These are phyloP conservation scores for Danionella dracula DNA, from an alignment of 2,797 vertebrate species.

Conservation along the genomic window DNA sequence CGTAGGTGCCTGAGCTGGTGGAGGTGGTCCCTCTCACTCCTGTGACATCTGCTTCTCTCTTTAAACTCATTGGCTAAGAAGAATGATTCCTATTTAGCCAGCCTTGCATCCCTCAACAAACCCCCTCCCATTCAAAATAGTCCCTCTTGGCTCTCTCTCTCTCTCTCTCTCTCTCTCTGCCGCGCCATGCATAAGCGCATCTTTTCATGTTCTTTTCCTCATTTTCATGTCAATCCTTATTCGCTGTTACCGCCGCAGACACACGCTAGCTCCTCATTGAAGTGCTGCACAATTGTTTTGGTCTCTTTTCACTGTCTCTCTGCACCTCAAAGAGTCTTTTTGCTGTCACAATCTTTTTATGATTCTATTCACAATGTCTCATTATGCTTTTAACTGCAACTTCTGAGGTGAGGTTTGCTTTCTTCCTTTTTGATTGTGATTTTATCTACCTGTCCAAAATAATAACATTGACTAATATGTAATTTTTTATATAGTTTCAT, in stretches of 20 bases:
- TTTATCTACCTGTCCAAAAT: no score
- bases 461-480: no score
- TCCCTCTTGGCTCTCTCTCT: conserved; percentile 41
- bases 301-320: neutral
- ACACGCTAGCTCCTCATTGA: neutral
- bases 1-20: conserved; percentile 58
- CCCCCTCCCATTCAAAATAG: conserved; percentile 53
- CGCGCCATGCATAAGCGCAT: neutral
- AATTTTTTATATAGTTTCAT: no score
- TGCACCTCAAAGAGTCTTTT: conserved; percentile 10
- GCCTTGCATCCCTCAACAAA: conserved; percentile 63
- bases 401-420: conserved; percentile 32
- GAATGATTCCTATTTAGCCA: conserved; percentile 70
- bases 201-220: conserved; percentile 10
- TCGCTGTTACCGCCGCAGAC: neutral
- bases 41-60: conserved; percentile 74
- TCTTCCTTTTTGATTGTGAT: neutral
- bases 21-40: conserved; percentile 71
- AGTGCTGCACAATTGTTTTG: conserved; percentile 11
- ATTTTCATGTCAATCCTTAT: neutral
- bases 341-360: conserved; percentile 36
- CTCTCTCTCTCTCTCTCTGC: neutral
- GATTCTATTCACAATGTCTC: conserved; percentile 35
- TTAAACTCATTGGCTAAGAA: conserved; percentile 74
- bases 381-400: conserved; percentile 27